These are phyloP conservation scores for Malachius bipustulatus DNA, from an alignment of 2,888 invertebrate genomes.

Conservation along the genomic window DNA sequence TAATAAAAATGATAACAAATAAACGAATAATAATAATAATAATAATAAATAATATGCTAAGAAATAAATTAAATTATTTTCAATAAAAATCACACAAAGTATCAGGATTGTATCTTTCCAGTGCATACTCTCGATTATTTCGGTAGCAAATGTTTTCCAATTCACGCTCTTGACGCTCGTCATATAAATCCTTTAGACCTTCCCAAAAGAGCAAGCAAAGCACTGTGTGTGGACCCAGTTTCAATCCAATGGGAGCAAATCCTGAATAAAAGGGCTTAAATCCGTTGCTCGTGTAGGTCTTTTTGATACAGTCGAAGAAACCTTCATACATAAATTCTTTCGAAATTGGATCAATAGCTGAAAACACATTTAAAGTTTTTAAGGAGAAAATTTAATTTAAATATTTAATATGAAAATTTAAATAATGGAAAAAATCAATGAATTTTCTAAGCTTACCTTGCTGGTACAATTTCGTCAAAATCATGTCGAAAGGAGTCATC, in stretches of 20 bases:
- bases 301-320: constrained; percentile 53
- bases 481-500: constrained; percentile 79
- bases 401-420: not conserved
- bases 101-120: not conserved
- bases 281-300: constrained; percentile 48
- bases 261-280: constrained; percentile 73
- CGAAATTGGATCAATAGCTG: constrained; percentile 48
- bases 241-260: constrained; percentile 70
- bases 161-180: constrained; percentile 34
- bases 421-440: constrained; percentile 1
- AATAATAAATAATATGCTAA: no score
- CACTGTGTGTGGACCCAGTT: constrained; percentile 83
- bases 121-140: not conserved
- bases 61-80: no score
- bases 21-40: no score
- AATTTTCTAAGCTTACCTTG: constrained; percentile 61
- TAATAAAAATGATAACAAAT: no score
- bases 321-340: constrained; percentile 54
- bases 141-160: constrained; percentile 20
- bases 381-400: not conserved
- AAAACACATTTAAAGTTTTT: constrained; percentile 13
- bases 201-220: constrained; percentile 82
- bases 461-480: constrained; percentile 77
- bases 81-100: not conserved
- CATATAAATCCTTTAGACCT: constrained; percentile 42